Evolutionary conservation across 2,888 invertebrate species (phyloP), one percentile per base, ranked within the genome.

Genomic region (Stenodera caucasica): DNA sequence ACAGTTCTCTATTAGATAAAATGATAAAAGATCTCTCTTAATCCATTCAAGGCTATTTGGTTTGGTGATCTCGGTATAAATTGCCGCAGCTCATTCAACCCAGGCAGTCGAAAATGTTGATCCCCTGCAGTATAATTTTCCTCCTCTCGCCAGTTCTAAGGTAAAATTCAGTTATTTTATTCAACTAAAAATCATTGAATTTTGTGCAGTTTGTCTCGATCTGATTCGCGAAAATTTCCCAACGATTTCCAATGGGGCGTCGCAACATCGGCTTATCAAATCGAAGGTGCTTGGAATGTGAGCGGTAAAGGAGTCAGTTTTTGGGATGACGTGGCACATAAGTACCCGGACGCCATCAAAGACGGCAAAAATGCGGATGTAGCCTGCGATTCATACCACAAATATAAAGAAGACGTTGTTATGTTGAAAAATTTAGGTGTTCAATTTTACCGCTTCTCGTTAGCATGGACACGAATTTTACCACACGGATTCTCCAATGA

Each of bases 381-480:
- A 0, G 87, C 90, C 0, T 87, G 88, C 35, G 87, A 90, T 73
- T 88, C 88, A 29, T 90, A 89, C 72, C 84, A 88, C 72, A 82
- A 84, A 55, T 88, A 85, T 73, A 82, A 84, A 70, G 85, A 85
- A 37, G 88, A 88, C 72, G 85, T 84, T 0, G 82, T 86, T 77
- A 84, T 88, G 84, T 78, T 87, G 2, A 82, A 82, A 55, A 84
- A 86, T 63, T 77, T 88, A 1, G 85, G 86, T n/a, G 87, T 86
- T 0, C 80, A 86, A 67, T 83, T 86, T 58, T 90, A 90, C 76
- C 82, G 89, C 49, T 90, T 90, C 76, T 89, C 89, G 1, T 82
- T 90, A 69, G 85, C 90, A 0, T 92, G 92, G 92, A 79, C 89
- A 0, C 81, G 92, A 51, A 82, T 92, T 49, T 79, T 92, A 66